Conservation (phyloP, 2,797 vertebrate genomes). For the Cheirogaleus major region DNA sequence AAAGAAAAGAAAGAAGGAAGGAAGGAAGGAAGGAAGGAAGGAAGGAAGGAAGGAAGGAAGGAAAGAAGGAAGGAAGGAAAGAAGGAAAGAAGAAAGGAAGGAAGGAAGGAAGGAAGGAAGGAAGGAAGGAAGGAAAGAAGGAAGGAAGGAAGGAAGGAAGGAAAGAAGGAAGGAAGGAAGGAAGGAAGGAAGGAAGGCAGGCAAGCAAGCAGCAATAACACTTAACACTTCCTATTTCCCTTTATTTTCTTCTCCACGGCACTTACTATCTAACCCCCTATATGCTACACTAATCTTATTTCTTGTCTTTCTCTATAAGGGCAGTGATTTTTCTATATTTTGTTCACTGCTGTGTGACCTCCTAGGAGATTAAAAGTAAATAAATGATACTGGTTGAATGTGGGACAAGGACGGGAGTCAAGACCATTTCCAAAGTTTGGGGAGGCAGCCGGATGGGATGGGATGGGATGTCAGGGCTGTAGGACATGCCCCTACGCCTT, state of each 20-base stretch:
- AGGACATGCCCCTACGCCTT: too few relatives aligned
- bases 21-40: too few relatives aligned
- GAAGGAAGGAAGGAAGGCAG: background rate
- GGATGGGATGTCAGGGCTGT: background rate
- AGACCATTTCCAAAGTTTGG: background rate
- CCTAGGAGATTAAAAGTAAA: background rate
- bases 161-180: background rate
- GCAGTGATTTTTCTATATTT: background rate
- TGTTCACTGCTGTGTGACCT: background rate
- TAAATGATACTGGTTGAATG: background rate
- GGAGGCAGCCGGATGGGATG: background rate
- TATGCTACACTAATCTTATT: background rate
- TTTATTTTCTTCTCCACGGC: background rate
- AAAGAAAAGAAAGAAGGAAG: too few relatives aligned
- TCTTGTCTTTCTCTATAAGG: background rate
- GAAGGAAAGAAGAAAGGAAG: background rate
- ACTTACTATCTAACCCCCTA: background rate
- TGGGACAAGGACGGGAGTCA: background rate
- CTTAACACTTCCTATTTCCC: background rate
- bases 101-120: too few relatives aligned
- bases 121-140: background rate
- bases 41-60: background rate
- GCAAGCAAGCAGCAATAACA: background rate
- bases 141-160: background rate
- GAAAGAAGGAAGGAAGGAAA: background rate